phyloP scores from a whole-genome alignment of 2,888 invertebrate species.

The Catocala sponsa region DNA sequence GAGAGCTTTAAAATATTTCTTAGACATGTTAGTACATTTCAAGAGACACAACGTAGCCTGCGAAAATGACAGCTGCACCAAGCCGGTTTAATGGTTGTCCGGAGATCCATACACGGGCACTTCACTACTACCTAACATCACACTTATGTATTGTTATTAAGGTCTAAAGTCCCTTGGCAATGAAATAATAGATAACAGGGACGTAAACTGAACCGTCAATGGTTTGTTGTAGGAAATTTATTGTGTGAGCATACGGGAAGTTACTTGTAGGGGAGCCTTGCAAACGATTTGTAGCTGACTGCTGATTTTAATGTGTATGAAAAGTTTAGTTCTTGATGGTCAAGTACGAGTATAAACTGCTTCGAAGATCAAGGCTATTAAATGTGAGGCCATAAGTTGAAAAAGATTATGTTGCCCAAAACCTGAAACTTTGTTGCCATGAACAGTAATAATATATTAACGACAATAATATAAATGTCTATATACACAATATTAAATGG shows the following conservation, averaged over 20 bases:
- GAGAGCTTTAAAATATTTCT: not conserved
- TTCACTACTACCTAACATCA: conserved; percentile 29
- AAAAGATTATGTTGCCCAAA: too few relatives aligned
- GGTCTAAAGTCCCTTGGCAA: conserved; percentile 27
- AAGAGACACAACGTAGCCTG: conserved; percentile 53
- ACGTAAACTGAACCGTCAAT: conserved; percentile 49
- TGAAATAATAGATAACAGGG: conserved; percentile 41
- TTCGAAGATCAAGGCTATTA: too few relatives aligned
- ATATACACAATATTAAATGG: too few relatives aligned
- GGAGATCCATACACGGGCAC: conserved; percentile 41
- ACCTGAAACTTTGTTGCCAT: too few relatives aligned
- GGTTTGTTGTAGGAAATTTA: conserved; percentile 49
- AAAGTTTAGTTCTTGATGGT: too few relatives aligned
- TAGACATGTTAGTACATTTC: conserved; percentile 3
- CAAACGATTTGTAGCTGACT: conserved; percentile 35
- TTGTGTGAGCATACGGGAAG: conserved; percentile 42
- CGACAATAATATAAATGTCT: too few relatives aligned
- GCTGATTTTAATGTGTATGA: conserved; percentile 8
- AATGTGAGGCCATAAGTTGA: too few relatives aligned
- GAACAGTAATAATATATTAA: too few relatives aligned
- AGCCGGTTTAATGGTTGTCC: conserved; percentile 66
- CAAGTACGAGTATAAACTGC: too few relatives aligned
- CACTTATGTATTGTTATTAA: conserved; percentile 35
- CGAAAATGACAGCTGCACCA: conserved; percentile 74
- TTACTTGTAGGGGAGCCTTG: conserved; percentile 32